A percentile compares a stretch with the other conserved stretches of the same genome.
Conservation (phyloP, 2,888 invertebrate genomes). For the Isoperla grammatica region DNA sequence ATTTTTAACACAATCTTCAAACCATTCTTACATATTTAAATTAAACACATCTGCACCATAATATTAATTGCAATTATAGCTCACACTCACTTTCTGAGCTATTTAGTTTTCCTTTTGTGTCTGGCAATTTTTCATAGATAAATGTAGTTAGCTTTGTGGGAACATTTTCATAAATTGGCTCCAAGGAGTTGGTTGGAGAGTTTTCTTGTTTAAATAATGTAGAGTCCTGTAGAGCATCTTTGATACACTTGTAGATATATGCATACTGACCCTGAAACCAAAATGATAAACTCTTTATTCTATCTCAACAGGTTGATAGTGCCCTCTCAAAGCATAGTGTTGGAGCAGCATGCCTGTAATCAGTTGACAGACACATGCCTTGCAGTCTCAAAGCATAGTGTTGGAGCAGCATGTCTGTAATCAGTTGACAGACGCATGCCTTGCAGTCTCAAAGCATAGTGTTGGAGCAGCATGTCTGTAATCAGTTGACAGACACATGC, state of each 20-base stretch:
- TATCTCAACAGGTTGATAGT: too few relatives aligned
- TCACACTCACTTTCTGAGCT: conserved; percentile 27
- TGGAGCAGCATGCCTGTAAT: too few relatives aligned
- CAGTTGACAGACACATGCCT: too few relatives aligned
- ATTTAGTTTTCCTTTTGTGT: conserved; percentile 10
- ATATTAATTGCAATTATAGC: conserved; percentile 5
- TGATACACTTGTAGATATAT: conserved; percentile 48
- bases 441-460: too few relatives aligned
- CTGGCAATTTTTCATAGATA: conserved; percentile 8
- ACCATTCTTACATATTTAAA: too few relatives aligned
- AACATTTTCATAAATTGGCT: conserved; percentile 22
- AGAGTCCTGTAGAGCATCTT: conserved; percentile 42
- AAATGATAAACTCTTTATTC: too few relatives aligned
- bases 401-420: too few relatives aligned
- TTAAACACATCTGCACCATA: neutral
- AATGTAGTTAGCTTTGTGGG: conserved; percentile 13
- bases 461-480: too few relatives aligned
- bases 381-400: too few relatives aligned
- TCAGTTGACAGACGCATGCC: too few relatives aligned
- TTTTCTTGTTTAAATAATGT: conserved; percentile 41
- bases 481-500: too few relatives aligned
- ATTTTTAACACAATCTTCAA: too few relatives aligned
- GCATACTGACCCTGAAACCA: conserved; percentile 48
- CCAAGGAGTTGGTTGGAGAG: conserved; percentile 29
- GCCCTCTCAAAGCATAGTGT: neutral